A percentile compares a stretch with the other conserved stretches of the same genome.
Evolutionary conservation across 2,113 vertebrate species (phyloP).

Genomic region (Plecturocebus donacophilus): DNA sequence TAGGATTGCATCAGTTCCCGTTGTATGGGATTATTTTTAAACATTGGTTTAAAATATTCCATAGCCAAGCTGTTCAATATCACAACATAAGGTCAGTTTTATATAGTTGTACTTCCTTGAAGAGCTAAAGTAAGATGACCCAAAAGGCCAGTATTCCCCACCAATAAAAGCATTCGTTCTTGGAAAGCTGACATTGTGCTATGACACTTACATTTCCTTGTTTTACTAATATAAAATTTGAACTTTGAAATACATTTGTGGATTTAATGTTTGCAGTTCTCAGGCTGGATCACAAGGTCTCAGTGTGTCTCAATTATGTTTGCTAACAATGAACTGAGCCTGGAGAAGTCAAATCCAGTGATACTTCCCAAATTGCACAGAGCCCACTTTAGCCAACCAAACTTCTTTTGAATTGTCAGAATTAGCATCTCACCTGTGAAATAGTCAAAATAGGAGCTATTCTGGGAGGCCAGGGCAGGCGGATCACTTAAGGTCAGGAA

Average conservation of each 20-base stretch:
- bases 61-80: background rate
- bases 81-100: background rate
- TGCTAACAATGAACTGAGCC: background rate
- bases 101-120: slow-evolving; percentile 13
- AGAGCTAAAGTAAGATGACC: background rate
- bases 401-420: background rate
- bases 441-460: background rate
- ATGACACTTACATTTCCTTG: background rate
- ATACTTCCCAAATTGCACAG: background rate
- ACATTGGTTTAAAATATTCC: slow-evolving; percentile 10
- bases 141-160: background rate
- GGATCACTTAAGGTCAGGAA: too few species aligned
- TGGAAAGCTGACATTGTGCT: background rate
- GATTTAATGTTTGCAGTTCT: background rate
- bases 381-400: background rate
- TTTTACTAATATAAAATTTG: background rate
- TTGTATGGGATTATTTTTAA: slow-evolving; percentile 47
- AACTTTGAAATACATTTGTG: background rate
- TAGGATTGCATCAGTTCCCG: background rate
- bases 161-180: background rate
- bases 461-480: too few species aligned
- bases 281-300: background rate
- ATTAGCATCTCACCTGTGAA: background rate
- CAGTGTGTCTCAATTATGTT: background rate
- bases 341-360: background rate